Evolutionary conservation across 2,888 invertebrate species (phyloP).

Genomic region (Spodoptera picta): DNA sequence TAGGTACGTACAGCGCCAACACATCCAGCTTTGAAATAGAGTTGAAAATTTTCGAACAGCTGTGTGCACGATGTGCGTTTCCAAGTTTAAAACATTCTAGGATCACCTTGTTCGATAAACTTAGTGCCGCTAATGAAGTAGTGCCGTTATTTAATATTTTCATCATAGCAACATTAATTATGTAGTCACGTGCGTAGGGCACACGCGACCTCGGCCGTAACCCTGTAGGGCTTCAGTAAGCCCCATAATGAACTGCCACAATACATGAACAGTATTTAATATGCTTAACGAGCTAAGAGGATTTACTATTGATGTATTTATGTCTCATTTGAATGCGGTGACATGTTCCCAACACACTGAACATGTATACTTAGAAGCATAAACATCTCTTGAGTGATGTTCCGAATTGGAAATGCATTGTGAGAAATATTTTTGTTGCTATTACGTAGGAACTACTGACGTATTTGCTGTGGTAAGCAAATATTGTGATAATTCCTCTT

Average conservation of each 20-base stretch:
- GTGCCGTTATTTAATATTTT: constrained; percentile 19
- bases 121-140: background rate
- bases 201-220: constrained; percentile 63
- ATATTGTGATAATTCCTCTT: background rate
- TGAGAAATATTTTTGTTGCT: constrained; percentile 3
- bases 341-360: constrained; percentile 22
- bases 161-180: constrained; percentile 40
- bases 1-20: no score
- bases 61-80: no score
- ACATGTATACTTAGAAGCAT: constrained; percentile 4
- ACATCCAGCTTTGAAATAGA: no score
- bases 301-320: constrained; percentile 52
- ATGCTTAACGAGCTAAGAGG: constrained; percentile 57
- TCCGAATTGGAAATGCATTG: constrained; percentile 27
- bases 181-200: constrained; percentile 31
- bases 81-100: no score
- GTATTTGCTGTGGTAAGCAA: background rate
- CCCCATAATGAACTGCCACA: constrained; percentile 64
- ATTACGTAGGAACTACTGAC: background rate
- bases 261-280: constrained; percentile 54
- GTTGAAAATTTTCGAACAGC: no score
- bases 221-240: constrained; percentile 68
- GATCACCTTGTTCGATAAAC: no score
- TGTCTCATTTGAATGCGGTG: constrained; percentile 37
- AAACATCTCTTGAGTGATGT: constrained; percentile 11